Evolutionary conservation across 2,797 vertebrate genomes (phyloP), one percentile per base, ranked within the genome.

Genomic region (Micromesistius poutassou): DNA sequence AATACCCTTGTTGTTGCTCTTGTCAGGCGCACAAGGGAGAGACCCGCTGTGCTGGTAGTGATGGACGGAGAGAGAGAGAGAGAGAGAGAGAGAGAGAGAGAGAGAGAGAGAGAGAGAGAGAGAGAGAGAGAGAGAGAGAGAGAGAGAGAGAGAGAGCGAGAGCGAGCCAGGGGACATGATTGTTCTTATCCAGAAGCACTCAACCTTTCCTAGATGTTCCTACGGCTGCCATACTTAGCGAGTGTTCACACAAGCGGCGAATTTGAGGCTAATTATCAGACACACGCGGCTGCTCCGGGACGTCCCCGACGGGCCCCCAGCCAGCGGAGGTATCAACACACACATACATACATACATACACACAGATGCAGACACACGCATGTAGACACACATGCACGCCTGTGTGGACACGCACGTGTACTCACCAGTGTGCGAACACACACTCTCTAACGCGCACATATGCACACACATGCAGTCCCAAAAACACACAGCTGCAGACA

Each of bases 231-330:
- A 85, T 13, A 71, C 72, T 77, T 83, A 71, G 50, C 73, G 2
- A 73, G 76, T 80, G 79, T 77, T 86, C 81, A 76, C 74, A 82
- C 74, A 87, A 83, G 82, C 76, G 78, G 76, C 75, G 81, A 83
- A 81, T 84, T 81, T 77, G 72, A 85, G 84, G 81, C 80, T 90
- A 88, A 91, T 89, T 88, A 89, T 85, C 46, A 79, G 84, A 55
- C 79, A 82, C 84, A 86, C 79, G 70, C 85, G 77, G 79, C 79
- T 83, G 84, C 84, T 85, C 76, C 70, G 82, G 78, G 85, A 84
- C 75, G 75, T 80, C 76, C 0, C 36, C 83, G 83, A 77, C 81
- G 83, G 83, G 86, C 86, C 89, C 85, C 85, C 76, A 75, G 85
- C 85, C 79, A 77, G 72, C 35, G 31, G 28, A 78, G 81, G 74